Base-by-base conservation (phyloP, 2,113 vertebrate genomes). In the Mixornis gularis region DNA sequence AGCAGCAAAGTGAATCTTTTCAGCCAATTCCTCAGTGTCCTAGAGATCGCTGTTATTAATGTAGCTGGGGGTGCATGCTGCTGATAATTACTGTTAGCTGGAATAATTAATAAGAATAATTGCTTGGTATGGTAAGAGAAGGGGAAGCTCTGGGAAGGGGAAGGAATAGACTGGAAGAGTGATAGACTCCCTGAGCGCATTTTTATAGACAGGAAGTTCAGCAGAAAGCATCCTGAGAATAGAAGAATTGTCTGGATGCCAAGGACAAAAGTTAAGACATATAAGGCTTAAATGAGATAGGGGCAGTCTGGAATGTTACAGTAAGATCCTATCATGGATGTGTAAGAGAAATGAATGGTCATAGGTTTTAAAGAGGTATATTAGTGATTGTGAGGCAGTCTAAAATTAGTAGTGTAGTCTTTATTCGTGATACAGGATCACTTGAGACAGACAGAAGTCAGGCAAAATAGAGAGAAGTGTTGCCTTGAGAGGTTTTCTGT, bases 31-130 rank as follows among this genome's bases (percentile, higher is more conserved):
- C 97, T 97, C 95, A 73, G 97, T 96, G 97, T 97, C 97, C 97
- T 97, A 94, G 97, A 97, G 96, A 97, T 96, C 94, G 95, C 96
- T 97, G 97, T 97, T 98, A 98, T 97, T 98, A 97, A 97, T 97
- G 97, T 97, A 96, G 97, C 96, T 97, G 96, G 97, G 97, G 97
- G 97, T 97, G 97, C 97, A 95, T 93, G 94, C 96, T 97, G 96
- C 97, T 97, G 97, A 98, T 98, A 98, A 98, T 98, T 98, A 98
- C 97, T 97, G 97, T 97, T 98, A 96, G 97, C 97, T 95, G 94
- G 97, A 98, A 98, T 98, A 98, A 98, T 98, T 98, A 98, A 98
- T 98, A 98, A 97, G 97, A 98, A 97, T 98, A 98, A 98, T 98
- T 97, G 97, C 97, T 97, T 95, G 55, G 95, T 96, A 95, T 96